Evolutionary conservation across 1,140 invertebrate species (phyloP), one percentile per base, ranked within the genome.

Genomic region (Fopius arisanus): DNA sequence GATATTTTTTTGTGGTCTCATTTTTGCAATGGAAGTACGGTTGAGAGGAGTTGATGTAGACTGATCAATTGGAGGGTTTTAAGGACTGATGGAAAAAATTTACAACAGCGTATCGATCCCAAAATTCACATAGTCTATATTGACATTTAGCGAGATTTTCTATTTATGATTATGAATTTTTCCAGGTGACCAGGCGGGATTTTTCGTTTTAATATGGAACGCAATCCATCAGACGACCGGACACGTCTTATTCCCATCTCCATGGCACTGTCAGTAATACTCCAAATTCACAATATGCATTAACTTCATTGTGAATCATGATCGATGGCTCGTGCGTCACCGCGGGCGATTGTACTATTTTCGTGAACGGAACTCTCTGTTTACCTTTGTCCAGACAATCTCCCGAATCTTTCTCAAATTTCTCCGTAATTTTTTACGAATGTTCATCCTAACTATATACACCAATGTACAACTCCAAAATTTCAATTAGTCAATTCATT

Each of bases 311-410:
- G 79, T 81, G 69, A 74, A 73, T 70, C 37, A 78, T 80, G 80
- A 82, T 81, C 74, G 80, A 81, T 81, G 79, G 69, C 14, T 59
- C 43, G 41, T 31, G 75, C 77, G 67, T 74, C 73, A 66, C 70
- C 41, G 21, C 29, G 51, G 67, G 62, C 75, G 81, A 81, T 82
- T 82, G 81, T 76, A 78, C 73, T 77, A 80, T 79, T 80, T 82
- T 79, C 75, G 73, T 21, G 7, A 33, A 74, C 69, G 73, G 77
- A 54, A 23, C 54, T 69, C 4, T 6, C 66, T 48, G 40, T 68
- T 68, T 68, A 21, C 33, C 66, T 40, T 68, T 10, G 41, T 16
- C 43, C n/a, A n/a, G n/a, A n/a, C n/a, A n/a, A n/a, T n/a, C n/a
- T n/a, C n/a, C n/a, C n/a, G n/a, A n/a, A 74, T 5, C 54, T 69